Conservation (phyloP, 2,113 vertebrate species). For the Pachypanchax playfairii region DNA sequence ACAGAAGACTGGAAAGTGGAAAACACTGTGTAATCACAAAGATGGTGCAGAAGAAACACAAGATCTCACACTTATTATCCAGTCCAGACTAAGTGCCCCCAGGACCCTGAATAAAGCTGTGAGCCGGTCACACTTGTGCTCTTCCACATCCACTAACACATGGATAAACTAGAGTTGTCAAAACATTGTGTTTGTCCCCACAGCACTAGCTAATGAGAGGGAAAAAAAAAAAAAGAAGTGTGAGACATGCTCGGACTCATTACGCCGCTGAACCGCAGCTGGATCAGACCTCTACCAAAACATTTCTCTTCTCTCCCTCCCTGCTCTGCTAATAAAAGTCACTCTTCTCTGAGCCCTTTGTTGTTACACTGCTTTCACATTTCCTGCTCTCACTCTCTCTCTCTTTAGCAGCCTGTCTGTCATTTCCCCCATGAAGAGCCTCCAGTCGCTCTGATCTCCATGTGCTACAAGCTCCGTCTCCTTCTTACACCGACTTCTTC, state of each 20-base stretch:
- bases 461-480: constrained; percentile 27
- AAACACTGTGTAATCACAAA: constrained; percentile 34
- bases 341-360: constrained; percentile 28
- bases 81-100: constrained; percentile 7
- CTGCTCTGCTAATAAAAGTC: constrained; percentile 23
- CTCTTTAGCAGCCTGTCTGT: constrained; percentile 21
- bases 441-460: constrained; percentile 34
- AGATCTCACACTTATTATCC: constrained; percentile 36
- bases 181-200: constrained; percentile 42
- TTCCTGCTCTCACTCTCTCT: constrained; percentile 12
- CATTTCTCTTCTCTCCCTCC: constrained; percentile 29
- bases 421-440: constrained; percentile 28
- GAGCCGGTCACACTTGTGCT: not conserved
- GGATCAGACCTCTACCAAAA: constrained; percentile 56
- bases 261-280: constrained; percentile 36
- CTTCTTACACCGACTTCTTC: constrained; percentile 7
- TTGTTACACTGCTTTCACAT: constrained; percentile 36
- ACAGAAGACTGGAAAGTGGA: constrained; percentile 9
- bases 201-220: constrained; percentile 58
- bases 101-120: constrained; percentile 13
- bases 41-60: constrained; percentile 21
- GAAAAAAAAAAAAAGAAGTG: constrained; percentile 33
- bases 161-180: constrained; percentile 42
- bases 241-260: constrained; percentile 46
- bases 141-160: constrained; percentile 17